Percentiles rank a stretch among this genome's conserved stretches.
These are phyloP conservation scores for Falco biarmicus DNA, from an alignment of 2,797 vertebrate species.

Conservation along the genomic window DNA sequence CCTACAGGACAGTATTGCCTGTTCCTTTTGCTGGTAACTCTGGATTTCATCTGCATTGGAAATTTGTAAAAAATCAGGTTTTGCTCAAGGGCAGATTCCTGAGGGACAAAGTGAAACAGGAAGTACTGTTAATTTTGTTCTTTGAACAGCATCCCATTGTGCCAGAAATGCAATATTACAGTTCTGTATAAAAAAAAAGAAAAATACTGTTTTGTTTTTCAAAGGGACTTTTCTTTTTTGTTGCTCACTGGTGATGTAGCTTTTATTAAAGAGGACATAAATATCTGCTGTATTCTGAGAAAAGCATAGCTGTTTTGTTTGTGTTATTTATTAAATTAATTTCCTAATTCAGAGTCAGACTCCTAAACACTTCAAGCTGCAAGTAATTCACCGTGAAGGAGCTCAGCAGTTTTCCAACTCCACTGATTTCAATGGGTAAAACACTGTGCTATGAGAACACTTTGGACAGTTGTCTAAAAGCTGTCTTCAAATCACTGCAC, in stretches of 20 bases:
- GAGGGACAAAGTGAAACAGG: neutral
- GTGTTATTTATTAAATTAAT: neutral
- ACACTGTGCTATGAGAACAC: neutral
- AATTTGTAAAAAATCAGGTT: neutral
- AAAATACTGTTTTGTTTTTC: neutral
- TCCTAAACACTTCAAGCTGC: neutral
- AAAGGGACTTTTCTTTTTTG: neutral
- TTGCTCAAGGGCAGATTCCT: neutral
- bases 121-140: neutral
- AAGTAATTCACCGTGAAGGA: neutral
- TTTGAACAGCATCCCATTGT: neutral
- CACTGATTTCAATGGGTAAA: neutral
- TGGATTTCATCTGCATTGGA: slow-evolving; percentile 7
- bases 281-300: neutral
- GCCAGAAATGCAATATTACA: neutral
- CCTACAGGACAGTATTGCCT: neutral
- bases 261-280: neutral
- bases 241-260: neutral
- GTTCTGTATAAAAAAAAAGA: neutral
- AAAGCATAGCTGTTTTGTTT: neutral
- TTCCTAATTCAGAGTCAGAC: neutral
- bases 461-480: neutral
- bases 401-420: neutral
- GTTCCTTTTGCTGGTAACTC: neutral
- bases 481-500: neutral